A percentile compares a stretch with the other conserved stretches of the same genome.
Conservation (phyloP, 35 echinoderm and acorn worm genomes). For the Eucidaris tribuloides region DNA sequence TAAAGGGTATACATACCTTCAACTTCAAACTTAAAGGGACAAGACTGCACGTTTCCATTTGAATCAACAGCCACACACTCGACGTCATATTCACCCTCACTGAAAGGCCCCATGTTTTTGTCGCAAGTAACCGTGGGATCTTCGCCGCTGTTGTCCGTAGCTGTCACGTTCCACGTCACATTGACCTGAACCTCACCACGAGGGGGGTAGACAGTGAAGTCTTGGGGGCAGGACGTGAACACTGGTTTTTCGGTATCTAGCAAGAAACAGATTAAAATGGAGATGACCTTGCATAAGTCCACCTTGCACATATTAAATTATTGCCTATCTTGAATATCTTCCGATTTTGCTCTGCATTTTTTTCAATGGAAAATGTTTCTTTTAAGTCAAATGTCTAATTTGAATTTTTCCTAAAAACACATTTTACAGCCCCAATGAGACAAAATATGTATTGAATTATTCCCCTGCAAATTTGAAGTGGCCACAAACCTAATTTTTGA, state of each 20-base stretch:
- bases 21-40: slow-evolving; percentile 41
- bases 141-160: slow-evolving; percentile 51
- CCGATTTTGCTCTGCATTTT: too few relatives aligned
- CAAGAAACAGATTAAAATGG: neutral
- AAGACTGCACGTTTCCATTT: slow-evolving; percentile 27
- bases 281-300: too few relatives aligned
- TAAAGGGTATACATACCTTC: slow-evolving; percentile 48
- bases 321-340: too few relatives aligned
- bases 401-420: too few relatives aligned
- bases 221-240: slow-evolving; percentile 43
- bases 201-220: neutral
- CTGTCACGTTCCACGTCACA: slow-evolving; percentile 44
- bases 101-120: neutral
- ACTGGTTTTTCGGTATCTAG: slow-evolving; percentile 41
- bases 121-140: slow-evolving; percentile 25
- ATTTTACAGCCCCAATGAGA: too few relatives aligned
- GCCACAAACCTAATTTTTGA: too few relatives aligned
- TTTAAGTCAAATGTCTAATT: too few relatives aligned
- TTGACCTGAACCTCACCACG: neutral
- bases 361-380: too few relatives aligned
- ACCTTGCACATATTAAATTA: too few relatives aligned
- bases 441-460: too few relatives aligned
- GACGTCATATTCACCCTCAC: slow-evolving; percentile 21
- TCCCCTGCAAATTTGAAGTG: too few relatives aligned
- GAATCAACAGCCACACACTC: slow-evolving; percentile 42